Evolutionary conservation across 2,113 vertebrate species (phyloP).

Genomic region (Tupaia tana): DNA sequence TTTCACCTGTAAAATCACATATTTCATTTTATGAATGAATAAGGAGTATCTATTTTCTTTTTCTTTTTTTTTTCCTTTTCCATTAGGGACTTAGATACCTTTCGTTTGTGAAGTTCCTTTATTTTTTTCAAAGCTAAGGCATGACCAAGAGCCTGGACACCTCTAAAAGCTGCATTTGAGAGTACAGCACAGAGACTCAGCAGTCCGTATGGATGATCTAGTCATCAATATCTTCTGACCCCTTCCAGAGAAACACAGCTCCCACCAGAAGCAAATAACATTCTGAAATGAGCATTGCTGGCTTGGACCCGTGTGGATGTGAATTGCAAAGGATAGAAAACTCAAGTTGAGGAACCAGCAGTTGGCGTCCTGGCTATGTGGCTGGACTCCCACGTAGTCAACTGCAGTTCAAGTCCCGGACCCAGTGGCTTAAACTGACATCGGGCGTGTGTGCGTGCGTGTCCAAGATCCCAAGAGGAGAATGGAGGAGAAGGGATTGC

Average conservation of each 20-base stretch:
- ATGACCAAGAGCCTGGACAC: neutral
- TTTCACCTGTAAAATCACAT: too few species aligned
- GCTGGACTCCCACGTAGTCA: too few species aligned
- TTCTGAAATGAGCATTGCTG: neutral
- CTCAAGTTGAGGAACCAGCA: neutral
- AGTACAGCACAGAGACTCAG: too few species aligned
- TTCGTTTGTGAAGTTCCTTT: neutral
- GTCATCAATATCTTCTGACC: fast-evolving
- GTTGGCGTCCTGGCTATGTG: too few species aligned
- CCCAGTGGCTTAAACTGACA: too few species aligned
- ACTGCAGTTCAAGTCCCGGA: too few species aligned
- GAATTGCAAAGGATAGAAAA: neutral
- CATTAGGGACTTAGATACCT: fast-evolving
- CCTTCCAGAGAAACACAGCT: neutral
- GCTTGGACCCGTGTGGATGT: neutral
- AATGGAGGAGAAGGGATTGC: too few species aligned
- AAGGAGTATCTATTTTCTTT: too few species aligned
- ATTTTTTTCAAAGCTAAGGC: neutral
- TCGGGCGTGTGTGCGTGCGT: too few species aligned
- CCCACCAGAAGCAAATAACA: neutral
- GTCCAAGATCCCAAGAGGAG: too few species aligned
- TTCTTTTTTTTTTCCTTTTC: neutral
- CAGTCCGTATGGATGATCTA: neutral
- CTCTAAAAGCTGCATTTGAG: neutral
- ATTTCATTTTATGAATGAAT: too few species aligned